Evolutionary conservation across 2,797 vertebrate species (phyloP).

Genomic region (Crocidura indochinensis): DNA sequence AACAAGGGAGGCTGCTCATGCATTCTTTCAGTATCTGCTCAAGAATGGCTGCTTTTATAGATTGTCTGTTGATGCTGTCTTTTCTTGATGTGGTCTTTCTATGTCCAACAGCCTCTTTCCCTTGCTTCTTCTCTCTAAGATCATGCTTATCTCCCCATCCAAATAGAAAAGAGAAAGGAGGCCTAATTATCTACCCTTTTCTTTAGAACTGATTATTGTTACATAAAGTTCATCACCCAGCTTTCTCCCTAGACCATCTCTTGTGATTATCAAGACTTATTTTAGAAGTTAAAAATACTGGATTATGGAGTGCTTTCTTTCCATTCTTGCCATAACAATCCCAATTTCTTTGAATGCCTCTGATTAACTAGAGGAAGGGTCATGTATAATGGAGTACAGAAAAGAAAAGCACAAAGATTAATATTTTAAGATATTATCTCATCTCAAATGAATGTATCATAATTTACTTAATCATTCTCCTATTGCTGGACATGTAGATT

Average conservation of each 20-base stretch:
- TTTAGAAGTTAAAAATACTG: conserved; percentile 66
- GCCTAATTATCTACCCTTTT: not conserved
- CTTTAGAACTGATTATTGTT: not conserved
- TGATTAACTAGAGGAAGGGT: conserved; percentile 80
- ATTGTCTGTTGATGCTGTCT: not conserved
- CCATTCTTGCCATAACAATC: conserved; percentile 73
- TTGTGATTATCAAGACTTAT: conserved; percentile 60
- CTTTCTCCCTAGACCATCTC: conserved; percentile 30
- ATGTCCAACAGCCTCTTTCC: not conserved
- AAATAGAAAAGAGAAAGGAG: not conserved
- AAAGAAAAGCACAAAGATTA: conserved; percentile 76
- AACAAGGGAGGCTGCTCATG: not conserved
- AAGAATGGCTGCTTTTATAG: not conserved
- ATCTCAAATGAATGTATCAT: conserved; percentile 79
- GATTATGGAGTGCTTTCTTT: conserved; percentile 37
- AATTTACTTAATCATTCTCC: conserved; percentile 78
- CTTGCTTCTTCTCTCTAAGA: not conserved
- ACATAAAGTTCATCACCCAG: conserved; percentile 38
- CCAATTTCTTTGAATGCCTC: conserved; percentile 77
- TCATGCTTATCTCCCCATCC: not conserved
- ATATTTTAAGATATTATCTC: conserved; percentile 78
- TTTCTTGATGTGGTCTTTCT: not conserved
- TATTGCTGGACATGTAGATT: conserved; percentile 73
- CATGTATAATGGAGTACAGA: conserved; percentile 72
- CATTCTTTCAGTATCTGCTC: not conserved